phyloP scores from a whole-genome alignment of 2,888 invertebrate species.

The Esperia sulphurella region DNA sequence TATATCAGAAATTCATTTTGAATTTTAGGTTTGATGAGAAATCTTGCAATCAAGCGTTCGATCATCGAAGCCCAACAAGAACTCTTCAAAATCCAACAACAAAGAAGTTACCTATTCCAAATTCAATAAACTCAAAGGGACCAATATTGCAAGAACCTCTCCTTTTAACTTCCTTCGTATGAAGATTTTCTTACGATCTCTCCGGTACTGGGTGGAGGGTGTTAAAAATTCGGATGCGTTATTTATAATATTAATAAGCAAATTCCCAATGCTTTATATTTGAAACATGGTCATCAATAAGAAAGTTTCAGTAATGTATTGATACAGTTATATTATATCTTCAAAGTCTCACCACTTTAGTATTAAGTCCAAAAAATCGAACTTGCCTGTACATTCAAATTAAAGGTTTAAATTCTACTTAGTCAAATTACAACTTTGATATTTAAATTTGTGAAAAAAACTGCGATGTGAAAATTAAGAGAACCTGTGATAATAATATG shows the following conservation, averaged over 20 bases:
- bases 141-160: constrained; percentile 33
- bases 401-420: no score
- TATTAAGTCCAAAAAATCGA: no score
- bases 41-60: background rate
- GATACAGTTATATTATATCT: no score
- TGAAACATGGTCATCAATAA: no score
- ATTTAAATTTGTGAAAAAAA: no score
- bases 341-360: no score
- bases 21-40: background rate
- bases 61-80: constrained; percentile 8
- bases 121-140: constrained; percentile 37
- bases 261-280: background rate
- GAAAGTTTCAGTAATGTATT: no score
- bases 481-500: no score
- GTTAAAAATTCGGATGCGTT: constrained; percentile 12
- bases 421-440: no score
- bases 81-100: constrained; percentile 30
- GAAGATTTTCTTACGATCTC: constrained; percentile 24
- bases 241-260: background rate
- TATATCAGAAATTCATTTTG: no score
- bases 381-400: no score
- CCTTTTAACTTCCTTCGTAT: constrained; percentile 34
- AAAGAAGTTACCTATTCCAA: constrained; percentile 39
- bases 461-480: no score
- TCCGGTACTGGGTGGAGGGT: background rate